Evolutionary conservation across 2,113 vertebrate species (phyloP), one percentile per base, ranked within the genome.

Genomic region (Trichechus manatus): DNA sequence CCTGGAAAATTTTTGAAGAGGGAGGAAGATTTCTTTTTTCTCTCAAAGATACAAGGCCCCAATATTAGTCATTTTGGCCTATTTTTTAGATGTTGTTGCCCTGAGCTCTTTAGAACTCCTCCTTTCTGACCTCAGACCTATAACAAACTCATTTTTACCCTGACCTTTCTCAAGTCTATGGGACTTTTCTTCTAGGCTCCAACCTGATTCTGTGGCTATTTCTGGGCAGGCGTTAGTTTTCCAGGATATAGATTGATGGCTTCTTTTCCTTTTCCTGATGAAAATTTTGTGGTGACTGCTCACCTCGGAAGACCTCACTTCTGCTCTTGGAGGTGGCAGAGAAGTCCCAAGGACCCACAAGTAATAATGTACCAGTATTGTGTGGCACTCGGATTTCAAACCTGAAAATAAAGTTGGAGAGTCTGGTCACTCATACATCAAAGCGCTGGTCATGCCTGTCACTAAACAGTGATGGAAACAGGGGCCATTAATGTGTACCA

Each of bases 211-310:
- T 85, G 17, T 29, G 50, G 39, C 44, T 85, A 59, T 82, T 94
- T 93, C 77, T 68, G n/a, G 63, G 19, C 10, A 79, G 79, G 15
- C 25, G 42, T 29, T 56, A 42, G 39, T 77, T 96, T 95, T 66
- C 50, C 64, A 89, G 33, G 8, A 72, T 84, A 89, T 81, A 75
- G 93, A 80, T 75, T 27, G 90, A 87, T 95, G 80, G 25, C 36
- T 96, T 95, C 31, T 36, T 89, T 95, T 95, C 33, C 27, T 80
- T 89, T 89, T 92, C 25, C 61, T 93, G 80, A 77, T 90, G 89
- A 97, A 86, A 98, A 87, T 56, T 66, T 70, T 85, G 53, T 81
- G 87, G 50, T 22, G 7, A 81, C 27, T 61, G 42, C 70, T 92
- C 82, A 89, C 83, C 77, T 89, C 9, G 31, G 84, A 75, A 86